These are phyloP conservation scores for Oreochromis aureus DNA, from an alignment of 2,113 vertebrate genomes.

Conservation along the genomic window DNA sequence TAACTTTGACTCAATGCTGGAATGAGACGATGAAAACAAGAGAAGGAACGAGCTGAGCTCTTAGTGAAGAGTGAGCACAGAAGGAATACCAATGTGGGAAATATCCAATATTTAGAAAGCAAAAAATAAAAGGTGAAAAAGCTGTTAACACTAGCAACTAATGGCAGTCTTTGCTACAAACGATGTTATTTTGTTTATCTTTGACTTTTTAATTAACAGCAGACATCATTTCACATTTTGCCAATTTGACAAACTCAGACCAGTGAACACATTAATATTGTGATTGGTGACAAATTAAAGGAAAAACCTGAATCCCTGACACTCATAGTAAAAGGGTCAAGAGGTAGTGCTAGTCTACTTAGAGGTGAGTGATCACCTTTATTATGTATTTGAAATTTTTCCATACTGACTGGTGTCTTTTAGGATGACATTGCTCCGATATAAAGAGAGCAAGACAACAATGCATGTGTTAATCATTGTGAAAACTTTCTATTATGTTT, in stretches of 20 bases:
- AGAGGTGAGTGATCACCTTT: background rate
- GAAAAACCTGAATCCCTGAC: background rate
- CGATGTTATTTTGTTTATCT: background rate
- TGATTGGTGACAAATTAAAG: background rate
- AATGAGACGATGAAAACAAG: constrained; percentile 17
- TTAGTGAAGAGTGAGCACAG: background rate
- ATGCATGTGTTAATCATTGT: background rate
- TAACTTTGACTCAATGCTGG: constrained; percentile 6
- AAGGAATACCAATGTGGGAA: background rate
- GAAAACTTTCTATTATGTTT: background rate
- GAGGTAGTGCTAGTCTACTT: background rate
- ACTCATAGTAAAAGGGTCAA: background rate
- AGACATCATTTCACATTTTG: background rate
- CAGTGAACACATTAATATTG: background rate
- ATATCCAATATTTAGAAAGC: background rate
- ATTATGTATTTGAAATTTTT: background rate
- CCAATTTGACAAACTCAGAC: background rate
- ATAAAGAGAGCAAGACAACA: background rate
- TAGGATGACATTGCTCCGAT: background rate
- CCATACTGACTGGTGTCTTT: background rate
- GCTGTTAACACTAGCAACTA: background rate
- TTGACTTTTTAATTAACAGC: background rate
- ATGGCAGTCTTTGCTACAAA: background rate
- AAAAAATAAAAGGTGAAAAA: background rate
- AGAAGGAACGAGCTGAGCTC: background rate